Base-by-base conservation (phyloP, 2,797 vertebrate genomes). In the Nyctibius grandis region DNA sequence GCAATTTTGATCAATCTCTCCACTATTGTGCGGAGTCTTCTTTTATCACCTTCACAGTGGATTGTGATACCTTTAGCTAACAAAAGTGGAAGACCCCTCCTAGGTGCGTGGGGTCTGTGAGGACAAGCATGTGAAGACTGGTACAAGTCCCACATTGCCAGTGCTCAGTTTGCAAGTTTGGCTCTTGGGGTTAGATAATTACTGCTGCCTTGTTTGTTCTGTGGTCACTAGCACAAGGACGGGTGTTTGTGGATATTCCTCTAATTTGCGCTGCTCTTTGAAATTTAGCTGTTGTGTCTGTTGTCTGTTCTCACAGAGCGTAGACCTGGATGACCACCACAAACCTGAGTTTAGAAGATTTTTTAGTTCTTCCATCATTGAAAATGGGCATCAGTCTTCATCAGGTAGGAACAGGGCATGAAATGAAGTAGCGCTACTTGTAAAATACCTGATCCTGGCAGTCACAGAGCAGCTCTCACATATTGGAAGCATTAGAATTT, bases 371-470 rank as follows among this genome's bases (percentile, higher is more conserved):
- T 69, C 96, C 21, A 36, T 96, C 36, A 44, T 98, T 56, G 98
- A 98, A 96, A 98, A 98, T 21, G 98, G 98, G 47, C 97, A 97
- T 91, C 97, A 97, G 78, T 88, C 85, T 18, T 94, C 95, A 15
- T 86, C 96, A 98, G 98, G 99, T 99, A 97, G 88, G 94, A 94
- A 31, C 16, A 7, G 33, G 21, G 21, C 56, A 50, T 26, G 23
- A 72, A 50, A 47, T 68, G n/a, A 79, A 70, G 36, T 33, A 72
- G 14, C 14, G 14, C 18, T 79, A 2, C 42, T 67, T 69, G 45
- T 82, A n/a, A 90, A 90, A 79, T 50, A 86, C 36, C 19, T 45
- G 47, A 67, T 79, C 20, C 31, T 68, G 63, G 36, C 63, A 79
- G 54, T 40, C 13, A 7, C 0, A 51, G 47, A 87, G 53, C 65